Evolutionary conservation across 2,888 invertebrate genomes (phyloP).

Genomic region (Apocheima hispidaria): DNA sequence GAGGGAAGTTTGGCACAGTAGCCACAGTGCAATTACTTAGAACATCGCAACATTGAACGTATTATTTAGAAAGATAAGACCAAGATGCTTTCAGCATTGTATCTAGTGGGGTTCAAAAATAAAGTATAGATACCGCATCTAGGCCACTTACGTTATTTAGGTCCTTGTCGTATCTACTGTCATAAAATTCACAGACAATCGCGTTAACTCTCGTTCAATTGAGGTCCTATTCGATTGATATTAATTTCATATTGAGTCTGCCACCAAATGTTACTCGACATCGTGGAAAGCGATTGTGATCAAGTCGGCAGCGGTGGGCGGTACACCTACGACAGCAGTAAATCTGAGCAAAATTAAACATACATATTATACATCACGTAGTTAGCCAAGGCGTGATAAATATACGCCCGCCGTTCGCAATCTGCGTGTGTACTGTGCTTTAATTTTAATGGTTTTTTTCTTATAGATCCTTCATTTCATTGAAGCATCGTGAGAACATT

Average conservation of each 20-base stretch:
- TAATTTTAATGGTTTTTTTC: slow-evolving; percentile 30
- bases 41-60: no score
- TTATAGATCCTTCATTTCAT: not conserved
- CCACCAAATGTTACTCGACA: slow-evolving; percentile 25
- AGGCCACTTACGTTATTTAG: not conserved
- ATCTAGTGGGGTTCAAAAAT: not conserved
- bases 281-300: slow-evolving; percentile 24
- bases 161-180: not conserved
- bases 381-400: slow-evolving; percentile 58
- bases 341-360: slow-evolving; percentile 67
- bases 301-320: slow-evolving; percentile 66
- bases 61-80: not conserved
- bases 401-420: slow-evolving; percentile 59
- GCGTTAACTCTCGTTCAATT: slow-evolving; percentile 20
- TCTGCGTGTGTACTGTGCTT: slow-evolving; percentile 50
- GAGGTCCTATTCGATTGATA: slow-evolving; percentile 5
- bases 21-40: not conserved
- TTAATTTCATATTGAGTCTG: slow-evolving; percentile 15
- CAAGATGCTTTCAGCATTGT: not conserved
- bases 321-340: slow-evolving; percentile 62
- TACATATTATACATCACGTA: slow-evolving; percentile 64
- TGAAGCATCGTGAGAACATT: not conserved
- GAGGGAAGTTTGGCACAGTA: no score
- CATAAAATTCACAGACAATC: slow-evolving; percentile 14
- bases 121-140: not conserved